Base-by-base conservation (phyloP, 2,888 invertebrate species). In the Himalopsyche tibetana region DNA sequence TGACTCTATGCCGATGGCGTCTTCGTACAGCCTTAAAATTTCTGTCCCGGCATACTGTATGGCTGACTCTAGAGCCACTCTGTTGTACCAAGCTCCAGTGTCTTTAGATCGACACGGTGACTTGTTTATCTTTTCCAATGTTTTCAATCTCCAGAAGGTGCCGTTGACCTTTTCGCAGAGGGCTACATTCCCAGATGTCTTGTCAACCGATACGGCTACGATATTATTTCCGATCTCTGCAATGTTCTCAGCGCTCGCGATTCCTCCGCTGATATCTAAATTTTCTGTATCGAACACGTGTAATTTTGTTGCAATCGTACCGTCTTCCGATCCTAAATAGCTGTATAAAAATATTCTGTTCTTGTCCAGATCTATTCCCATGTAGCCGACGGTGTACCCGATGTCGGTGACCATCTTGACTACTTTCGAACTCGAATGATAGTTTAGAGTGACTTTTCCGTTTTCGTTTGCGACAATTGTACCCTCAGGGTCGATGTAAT, bases 81-180 rank as follows among this genome's bases (percentile, higher is more conserved):
- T 84, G 28, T 84, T 80, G 8, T 55, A 80, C 15, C 80, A 79
- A 12, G 36, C 80, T 19, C 12, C 36, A 4, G 55, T 19, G 9
- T 55, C 80, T 28, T 74, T 83, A 19, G 63, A 63, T 63, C 74
- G 38, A 28, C 45, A 36, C 28, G 83, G 69, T 11, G 83, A 28
- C 74, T 83, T 83, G 83, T 83, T 74, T n/a, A 84, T 55, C 40
- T 84, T 84, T 38, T 84, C 84, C 40, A 84, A n/a, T 17, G 55
- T 80, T 84, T 84, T 51, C 3, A 84, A 56, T 6, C 51, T 40
- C 84, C 84, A 84, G 79, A 84, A 69, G 0, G 69, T 55, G 28
- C 19, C 11, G 19, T 63, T 63, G n/a, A 74, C 55, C 5, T 12
- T 74, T 36, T 74, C 69, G 12, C 51, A 83, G 19, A 83, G 45